A percentile compares a stretch with the other conserved stretches of the same genome.
These are phyloP conservation scores for Oryzias sinensis DNA, from an alignment of 2,797 vertebrate species.

Conservation along the genomic window DNA sequence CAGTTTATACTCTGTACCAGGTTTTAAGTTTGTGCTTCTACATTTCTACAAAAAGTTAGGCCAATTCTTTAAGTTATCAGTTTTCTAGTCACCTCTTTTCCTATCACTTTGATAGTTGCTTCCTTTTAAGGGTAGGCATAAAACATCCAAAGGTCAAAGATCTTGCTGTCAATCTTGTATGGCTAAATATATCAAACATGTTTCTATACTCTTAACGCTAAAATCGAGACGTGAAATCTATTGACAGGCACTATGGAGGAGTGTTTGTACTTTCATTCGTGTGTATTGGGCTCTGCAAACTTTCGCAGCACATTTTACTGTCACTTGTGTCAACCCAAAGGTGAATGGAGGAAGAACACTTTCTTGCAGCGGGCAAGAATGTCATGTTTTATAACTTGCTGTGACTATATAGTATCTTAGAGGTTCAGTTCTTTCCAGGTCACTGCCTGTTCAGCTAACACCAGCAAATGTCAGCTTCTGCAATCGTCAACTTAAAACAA, in stretches of 20 bases:
- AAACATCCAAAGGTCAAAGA: slow-evolving; percentile 66
- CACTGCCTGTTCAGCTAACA: slow-evolving; percentile 54
- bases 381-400: slow-evolving; percentile 47
- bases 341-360: slow-evolving; percentile 19
- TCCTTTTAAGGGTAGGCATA: slow-evolving; percentile 47
- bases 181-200: slow-evolving; percentile 61
- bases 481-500: slow-evolving; percentile 28
- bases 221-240: slow-evolving; percentile 36
- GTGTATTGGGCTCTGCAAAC: slow-evolving; percentile 18
- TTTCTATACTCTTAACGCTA: slow-evolving; percentile 46
- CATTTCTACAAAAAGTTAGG: slow-evolving; percentile 10
- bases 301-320: slow-evolving; percentile 34
- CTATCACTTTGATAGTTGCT: slow-evolving; percentile 26
- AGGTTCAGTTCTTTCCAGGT: slow-evolving; percentile 55
- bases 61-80: slow-evolving; percentile 19
- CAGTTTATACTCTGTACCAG: too few relatives aligned
- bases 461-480: slow-evolving; percentile 40
- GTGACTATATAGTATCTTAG: slow-evolving; percentile 38
- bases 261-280: slow-evolving; percentile 24
- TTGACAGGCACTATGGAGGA: slow-evolving; percentile 15
- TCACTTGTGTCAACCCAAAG: slow-evolving; percentile 44
- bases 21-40: too few relatives aligned
- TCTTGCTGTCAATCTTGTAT: slow-evolving; percentile 69
- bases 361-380: slow-evolving; percentile 31
- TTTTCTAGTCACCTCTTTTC: slow-evolving; percentile 28